phyloP scores from a whole-genome alignment of 2,113 vertebrate species.

The Cichladusa arquata region DNA sequence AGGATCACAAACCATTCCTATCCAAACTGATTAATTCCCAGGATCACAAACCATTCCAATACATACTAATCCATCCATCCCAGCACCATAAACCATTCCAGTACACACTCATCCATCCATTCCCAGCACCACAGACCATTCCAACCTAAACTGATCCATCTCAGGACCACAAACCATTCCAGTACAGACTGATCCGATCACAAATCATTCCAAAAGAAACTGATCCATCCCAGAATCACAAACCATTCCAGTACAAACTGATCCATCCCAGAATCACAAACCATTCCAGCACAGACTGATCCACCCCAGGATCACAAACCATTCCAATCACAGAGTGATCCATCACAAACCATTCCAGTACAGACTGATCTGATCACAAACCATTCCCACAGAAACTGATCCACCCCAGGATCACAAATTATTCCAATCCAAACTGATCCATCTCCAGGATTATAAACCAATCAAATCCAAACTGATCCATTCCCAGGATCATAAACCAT shows the following conservation, averaged over 20 bases:
- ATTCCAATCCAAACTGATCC: background rate
- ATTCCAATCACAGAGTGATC: too few species aligned
- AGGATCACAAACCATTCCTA: background rate
- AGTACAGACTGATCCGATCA: rapidly evolving
- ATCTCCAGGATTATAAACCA: too few species aligned
- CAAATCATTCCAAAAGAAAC: background rate
- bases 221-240: too few species aligned
- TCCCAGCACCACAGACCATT: background rate
- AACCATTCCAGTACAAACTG: too few species aligned
- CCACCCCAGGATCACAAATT: background rate
- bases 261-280: background rate
- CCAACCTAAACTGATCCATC: too few species aligned
- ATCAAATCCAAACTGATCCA: too few species aligned
- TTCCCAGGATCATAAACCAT: background rate
- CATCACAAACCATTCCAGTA: background rate
- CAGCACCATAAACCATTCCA: background rate
- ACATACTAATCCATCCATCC: background rate
- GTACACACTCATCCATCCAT: background rate
- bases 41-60: background rate
- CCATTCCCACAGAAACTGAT: background rate
- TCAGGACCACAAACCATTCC: background rate
- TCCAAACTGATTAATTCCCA: too few species aligned
- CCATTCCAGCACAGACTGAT: too few species aligned
- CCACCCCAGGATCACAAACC: background rate
- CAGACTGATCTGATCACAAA: background rate